Evolutionary conservation across 2,797 vertebrate species (phyloP), one percentile per base, ranked within the genome.

Genomic region (Mormyrops boulengeri): DNA sequence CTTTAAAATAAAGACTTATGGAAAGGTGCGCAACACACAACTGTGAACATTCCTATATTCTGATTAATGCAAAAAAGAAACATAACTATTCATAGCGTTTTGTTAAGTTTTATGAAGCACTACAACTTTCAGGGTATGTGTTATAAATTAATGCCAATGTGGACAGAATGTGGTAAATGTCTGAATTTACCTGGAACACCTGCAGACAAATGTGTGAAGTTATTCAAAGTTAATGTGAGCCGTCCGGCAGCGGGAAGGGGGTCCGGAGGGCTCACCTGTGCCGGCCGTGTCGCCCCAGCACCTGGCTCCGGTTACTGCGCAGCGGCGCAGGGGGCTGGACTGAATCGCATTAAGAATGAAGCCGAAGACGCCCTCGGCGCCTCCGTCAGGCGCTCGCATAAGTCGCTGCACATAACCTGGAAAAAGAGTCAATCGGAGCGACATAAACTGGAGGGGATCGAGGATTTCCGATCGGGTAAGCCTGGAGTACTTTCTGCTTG

Each of bases 221-320:
- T 49, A 19, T 60, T 8, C 2, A 53, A 11, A 26, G 49, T 34
- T 34, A 1, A 57, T 53, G 38, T 53, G 14, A 53, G 19, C 4
- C 14, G 30, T 34, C 6, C 19, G 2, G n/a, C 19, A 50, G 57
- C 57, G 2, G 7, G 44, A 84, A 30, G 22, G 84, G 49, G 12
- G 8, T 26, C 22, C 38, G 85, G 86, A 14, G 12, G 34, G 22
- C 90, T 90, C 82, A 94, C 94, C 94, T 94, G 94, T 5, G 86
- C 92, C 94, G 94, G 95, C 93, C 93, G 94, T 89, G 90, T 47
- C 34, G 5, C 38, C 86, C 73, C 0, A 93, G 92, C 94, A 95
- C 94, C 94, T 96, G 94, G 94, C 62, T 96, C 95, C 90, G 92
- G 93, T 97, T 95, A 93, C 95, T 93, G 91, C 80, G 8, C 89